Evolutionary conservation across 2,113 vertebrate genomes (phyloP), one percentile per base, ranked within the genome.

Genomic region (Heterocephalus glaber): DNA sequence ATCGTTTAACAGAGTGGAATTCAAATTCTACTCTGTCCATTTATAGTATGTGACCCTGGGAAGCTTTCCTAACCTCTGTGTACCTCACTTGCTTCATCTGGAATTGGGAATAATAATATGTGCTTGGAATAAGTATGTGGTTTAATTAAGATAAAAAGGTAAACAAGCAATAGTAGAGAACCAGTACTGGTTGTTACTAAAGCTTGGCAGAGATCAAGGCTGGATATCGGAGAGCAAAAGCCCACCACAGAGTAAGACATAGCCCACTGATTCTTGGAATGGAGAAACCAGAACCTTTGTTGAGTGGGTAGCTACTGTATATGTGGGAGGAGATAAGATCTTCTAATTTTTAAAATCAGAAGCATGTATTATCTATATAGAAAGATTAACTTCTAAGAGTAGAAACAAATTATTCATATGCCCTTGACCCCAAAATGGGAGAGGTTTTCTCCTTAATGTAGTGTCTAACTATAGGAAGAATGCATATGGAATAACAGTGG

Each of bases 91-190:
- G 88, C 44, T 95, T 94, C 30, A 86, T n/a, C 72, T 87, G 33
- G 11, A 92, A 80, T 41, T 91, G 65, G 24, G 52, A 60, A 90
- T 54, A 92, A 95, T 30, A 85, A 47, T 84, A 65, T 74, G 26
- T 56, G 68, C 3, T 96, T 86, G 61, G 54, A 96, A 41, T 58
- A 89, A 4, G 52, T 60, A 19, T 90, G 13, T 10, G 7, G 3
- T 86, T 91, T 95, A 86, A 89, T 65, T 89, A 93, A 88, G 49
- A 83, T 66, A 88, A 52, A 89, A 83, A 19, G 26, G 41, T 74
- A 38, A 38, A 61, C 66, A 82, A 82, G 11, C 88, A 91, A 47
- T 49, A 10, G 44, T 13, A 58, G 76, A 58, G 92, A 95, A 88
- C 1, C 47, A 81, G 2, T 47, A 13, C n/a, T 95, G 24, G 28